A percentile compares a stretch with the other conserved stretches of the same genome.
Evolutionary conservation across 1,140 invertebrate species (phyloP).

Genomic region (Apis florea): DNA sequence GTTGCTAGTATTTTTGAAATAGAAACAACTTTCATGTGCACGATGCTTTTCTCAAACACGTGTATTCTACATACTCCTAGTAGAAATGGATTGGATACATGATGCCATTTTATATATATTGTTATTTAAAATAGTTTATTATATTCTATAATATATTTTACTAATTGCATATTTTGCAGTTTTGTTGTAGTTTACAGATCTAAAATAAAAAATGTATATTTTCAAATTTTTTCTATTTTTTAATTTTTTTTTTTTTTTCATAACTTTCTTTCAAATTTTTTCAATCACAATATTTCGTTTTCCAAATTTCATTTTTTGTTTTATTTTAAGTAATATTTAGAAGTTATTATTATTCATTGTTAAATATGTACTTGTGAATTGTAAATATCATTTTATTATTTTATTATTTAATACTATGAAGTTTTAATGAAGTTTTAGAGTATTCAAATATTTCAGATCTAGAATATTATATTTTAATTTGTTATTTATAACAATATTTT

Average conservation of each 20-base stretch:
- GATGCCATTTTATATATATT: slow-evolving; percentile 68
- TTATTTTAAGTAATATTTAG: background rate
- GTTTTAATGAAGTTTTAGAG: background rate
- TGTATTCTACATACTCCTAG: slow-evolving; percentile 55
- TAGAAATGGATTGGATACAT: slow-evolving; percentile 54
- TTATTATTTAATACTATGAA: background rate
- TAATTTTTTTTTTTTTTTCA: background rate
- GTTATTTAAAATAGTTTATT: slow-evolving; percentile 41
- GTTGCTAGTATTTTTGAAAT: background rate
- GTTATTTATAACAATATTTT: background rate
- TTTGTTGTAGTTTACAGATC: background rate
- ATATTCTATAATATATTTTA: background rate
- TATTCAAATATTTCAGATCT: background rate
- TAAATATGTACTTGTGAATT: background rate
- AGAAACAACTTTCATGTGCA: slow-evolving; percentile 8
- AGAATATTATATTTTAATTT: background rate
- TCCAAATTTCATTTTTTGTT: background rate
- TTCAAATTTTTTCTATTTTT: background rate
- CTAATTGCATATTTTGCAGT: background rate
- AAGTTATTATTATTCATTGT: background rate
- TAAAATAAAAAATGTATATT: background rate
- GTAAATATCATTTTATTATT: background rate
- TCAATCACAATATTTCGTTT: background rate
- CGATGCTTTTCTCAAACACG: slow-evolving; percentile 48
- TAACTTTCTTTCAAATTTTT: background rate